Evolutionary conservation across 2,888 invertebrate genomes (phyloP).

Genomic region (Pammene fasciana): DNA sequence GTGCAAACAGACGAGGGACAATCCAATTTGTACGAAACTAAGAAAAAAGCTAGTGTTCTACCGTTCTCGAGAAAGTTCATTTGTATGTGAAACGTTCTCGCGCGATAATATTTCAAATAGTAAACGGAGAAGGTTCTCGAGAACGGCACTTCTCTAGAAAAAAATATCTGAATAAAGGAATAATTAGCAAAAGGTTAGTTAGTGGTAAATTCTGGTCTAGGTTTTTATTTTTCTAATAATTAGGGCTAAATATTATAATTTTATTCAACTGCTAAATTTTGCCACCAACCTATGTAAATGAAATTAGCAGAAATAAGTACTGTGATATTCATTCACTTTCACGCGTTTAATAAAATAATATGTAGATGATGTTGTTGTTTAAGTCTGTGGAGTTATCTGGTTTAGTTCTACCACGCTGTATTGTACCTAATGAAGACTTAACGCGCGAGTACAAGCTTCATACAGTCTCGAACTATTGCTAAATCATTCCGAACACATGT

Average conservation of each 20-base stretch:
- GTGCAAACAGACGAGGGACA: conserved; percentile 46
- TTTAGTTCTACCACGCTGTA: conserved; percentile 54
- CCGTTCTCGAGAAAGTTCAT: too few relatives aligned
- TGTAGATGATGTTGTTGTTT: conserved; percentile 50
- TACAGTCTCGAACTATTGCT: background rate
- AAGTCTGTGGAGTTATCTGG: conserved; percentile 61
- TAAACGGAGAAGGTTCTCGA: too few relatives aligned
- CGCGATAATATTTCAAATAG: too few relatives aligned
- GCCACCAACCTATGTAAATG: conserved; percentile 53
- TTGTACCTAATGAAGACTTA: background rate
- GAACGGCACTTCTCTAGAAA: conserved; percentile 6
- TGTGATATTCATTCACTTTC: conserved; percentile 78
- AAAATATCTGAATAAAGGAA: conserved; percentile 30
- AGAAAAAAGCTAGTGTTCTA: too few relatives aligned
- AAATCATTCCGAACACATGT: background rate
- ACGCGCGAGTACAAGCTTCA: conserved; percentile 21
- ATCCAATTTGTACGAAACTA: conserved; percentile 43
- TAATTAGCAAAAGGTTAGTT: conserved; percentile 61
- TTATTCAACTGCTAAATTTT: conserved; percentile 46
- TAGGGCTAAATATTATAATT: conserved; percentile 45
- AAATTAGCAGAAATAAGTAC: conserved; percentile 68
- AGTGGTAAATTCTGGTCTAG: conserved; percentile 66
- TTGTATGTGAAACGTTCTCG: too few relatives aligned
- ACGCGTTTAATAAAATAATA: conserved; percentile 54
- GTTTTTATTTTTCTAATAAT: conserved; percentile 63